These are phyloP conservation scores for Mimas tiliae DNA, from an alignment of 2,888 invertebrate genomes.

Conservation along the genomic window DNA sequence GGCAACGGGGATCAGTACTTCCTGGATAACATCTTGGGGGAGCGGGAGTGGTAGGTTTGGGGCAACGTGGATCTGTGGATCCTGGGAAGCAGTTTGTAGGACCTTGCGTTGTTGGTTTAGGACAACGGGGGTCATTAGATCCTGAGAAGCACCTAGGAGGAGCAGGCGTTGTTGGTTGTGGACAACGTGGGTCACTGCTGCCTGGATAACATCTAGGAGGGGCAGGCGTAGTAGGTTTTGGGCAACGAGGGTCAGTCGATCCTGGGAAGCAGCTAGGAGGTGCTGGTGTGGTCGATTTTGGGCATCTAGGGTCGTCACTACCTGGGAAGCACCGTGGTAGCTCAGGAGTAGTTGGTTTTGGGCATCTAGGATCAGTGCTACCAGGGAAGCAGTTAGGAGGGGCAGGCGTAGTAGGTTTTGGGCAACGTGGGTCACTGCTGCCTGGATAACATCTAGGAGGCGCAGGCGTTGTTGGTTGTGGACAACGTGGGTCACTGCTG, in stretches of 20 bases:
- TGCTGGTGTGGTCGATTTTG: too few species aligned
- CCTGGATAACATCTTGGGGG: slow-evolving; percentile 54
- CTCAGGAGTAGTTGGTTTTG: too few species aligned
- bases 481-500: slow-evolving; percentile 53
- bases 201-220: slow-evolving; percentile 53
- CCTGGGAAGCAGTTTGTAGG: slow-evolving; percentile 54
- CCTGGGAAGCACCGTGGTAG: too few species aligned
- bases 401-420: slow-evolving; percentile 44
- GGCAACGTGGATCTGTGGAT: slow-evolving; percentile 51
- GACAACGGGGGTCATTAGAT: slow-evolving; percentile 51
- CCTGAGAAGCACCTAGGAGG: slow-evolving; percentile 47
- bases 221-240: slow-evolving; percentile 45
- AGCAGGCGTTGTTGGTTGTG: slow-evolving; percentile 38
- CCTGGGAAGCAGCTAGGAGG: too few species aligned
- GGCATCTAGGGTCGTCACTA: too few species aligned
- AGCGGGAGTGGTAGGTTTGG: slow-evolving; percentile 43
- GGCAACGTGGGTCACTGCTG: slow-evolving; percentile 49
- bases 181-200: slow-evolving; percentile 45
- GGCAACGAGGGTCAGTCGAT: slow-evolving; percentile 51
- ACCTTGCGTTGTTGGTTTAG: slow-evolving; percentile 43
- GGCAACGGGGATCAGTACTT: slow-evolving; percentile 51
- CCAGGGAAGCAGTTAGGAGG: slow-evolving; percentile 56
- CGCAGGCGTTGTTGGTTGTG: slow-evolving; percentile 36
- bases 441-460: slow-evolving; percentile 48
- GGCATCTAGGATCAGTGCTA: too few species aligned